Conservation (phyloP, 2,888 invertebrate genomes). For the Acronicta psi region DNA sequence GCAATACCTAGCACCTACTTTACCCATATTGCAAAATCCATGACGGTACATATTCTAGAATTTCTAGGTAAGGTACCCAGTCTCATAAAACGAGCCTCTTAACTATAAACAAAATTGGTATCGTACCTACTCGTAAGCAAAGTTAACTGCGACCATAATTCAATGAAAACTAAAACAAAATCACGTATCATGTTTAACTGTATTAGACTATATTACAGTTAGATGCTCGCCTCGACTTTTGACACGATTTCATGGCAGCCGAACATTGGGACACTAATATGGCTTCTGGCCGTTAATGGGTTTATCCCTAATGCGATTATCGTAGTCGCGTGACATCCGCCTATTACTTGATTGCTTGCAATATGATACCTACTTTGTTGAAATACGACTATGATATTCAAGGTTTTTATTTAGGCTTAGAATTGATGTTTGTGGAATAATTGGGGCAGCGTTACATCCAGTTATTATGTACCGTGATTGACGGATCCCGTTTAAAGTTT, state of each 20-base stretch:
- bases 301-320: slow-evolving; percentile 60
- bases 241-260: slow-evolving; percentile 47
- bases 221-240: slow-evolving; percentile 46
- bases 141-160: slow-evolving; percentile 4
- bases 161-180: slow-evolving; percentile 36
- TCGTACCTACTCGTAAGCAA: no score
- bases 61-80: no score
- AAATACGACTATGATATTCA: background rate
- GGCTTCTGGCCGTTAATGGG: slow-evolving; percentile 59
- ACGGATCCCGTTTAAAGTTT: slow-evolving; percentile 20
- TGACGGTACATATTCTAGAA: no score
- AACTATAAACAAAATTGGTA: no score
- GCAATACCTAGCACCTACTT: no score
- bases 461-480: slow-evolving; percentile 14
- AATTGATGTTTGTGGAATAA: slow-evolving; percentile 1
- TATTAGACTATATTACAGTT: slow-evolving; percentile 14
- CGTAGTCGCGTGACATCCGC: slow-evolving; percentile 52
- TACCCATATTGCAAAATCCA: no score
- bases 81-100: no score
- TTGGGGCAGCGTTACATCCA: background rate
- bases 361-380: slow-evolving; percentile 7
- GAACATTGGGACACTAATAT: slow-evolving; percentile 56
- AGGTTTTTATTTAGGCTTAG: background rate
- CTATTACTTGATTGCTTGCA: slow-evolving; percentile 54
- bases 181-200: slow-evolving; percentile 25